Evolutionary conservation across 1,140 invertebrate genomes (phyloP).

Genomic region (Papilio glaucus): DNA sequence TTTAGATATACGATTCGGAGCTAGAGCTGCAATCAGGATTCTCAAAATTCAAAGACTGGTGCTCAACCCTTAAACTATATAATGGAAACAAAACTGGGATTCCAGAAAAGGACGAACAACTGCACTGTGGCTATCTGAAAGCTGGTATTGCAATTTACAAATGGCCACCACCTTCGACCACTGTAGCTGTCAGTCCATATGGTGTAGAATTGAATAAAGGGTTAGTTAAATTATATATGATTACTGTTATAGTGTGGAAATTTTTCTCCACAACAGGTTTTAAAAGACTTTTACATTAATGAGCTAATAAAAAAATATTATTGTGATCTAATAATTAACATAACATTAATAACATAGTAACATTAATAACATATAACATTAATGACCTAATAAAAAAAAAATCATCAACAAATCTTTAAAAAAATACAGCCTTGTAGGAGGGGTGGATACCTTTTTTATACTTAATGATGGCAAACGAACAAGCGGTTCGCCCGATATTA

Average conservation of each 20-base stretch:
- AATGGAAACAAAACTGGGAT: constrained; percentile 88
- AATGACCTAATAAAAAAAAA: too few relatives aligned
- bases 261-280: background rate
- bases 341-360: too few relatives aligned
- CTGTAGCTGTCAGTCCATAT: constrained; percentile 60
- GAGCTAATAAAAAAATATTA: too few relatives aligned
- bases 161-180: constrained; percentile 67
- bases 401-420: too few relatives aligned
- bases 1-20: constrained; percentile 89
- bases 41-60: constrained; percentile 89
- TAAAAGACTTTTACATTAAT: background rate
- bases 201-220: constrained; percentile 79
- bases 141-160: constrained; percentile 67
- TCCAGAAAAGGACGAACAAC: constrained; percentile 85
- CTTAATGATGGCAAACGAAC: too few relatives aligned
- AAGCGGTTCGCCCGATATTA: too few relatives aligned
- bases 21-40: constrained; percentile 91
- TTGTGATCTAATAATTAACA: too few relatives aligned
- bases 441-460: too few relatives aligned
- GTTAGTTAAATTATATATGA: constrained; percentile 41
- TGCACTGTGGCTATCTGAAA: constrained; percentile 85
- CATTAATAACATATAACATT: too few relatives aligned
- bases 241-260: background rate
- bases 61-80: constrained; percentile 89
- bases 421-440: too few relatives aligned